Evolutionary conservation across 2,888 invertebrate species (phyloP).

Genomic region (Amiota minor): DNA sequence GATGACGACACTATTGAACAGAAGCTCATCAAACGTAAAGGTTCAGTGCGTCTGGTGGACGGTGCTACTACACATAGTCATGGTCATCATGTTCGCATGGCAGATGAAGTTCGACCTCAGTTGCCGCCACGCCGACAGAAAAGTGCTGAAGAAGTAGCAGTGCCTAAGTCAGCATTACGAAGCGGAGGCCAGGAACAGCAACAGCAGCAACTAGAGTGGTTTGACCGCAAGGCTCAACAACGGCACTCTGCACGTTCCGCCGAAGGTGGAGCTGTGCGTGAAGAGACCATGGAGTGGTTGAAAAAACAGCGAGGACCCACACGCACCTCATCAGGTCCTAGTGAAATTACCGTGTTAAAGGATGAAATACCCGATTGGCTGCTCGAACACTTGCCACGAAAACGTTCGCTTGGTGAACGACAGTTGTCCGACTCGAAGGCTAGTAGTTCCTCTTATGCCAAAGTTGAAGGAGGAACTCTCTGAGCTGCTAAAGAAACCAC

Average conservation of each 20-base stretch:
- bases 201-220: constrained; percentile 70
- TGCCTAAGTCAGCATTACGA: constrained; percentile 59
- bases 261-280: constrained; percentile 71
- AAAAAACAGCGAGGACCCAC: constrained; percentile 66
- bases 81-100: constrained; percentile 54
- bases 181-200: constrained; percentile 51
- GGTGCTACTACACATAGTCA: constrained; percentile 39
- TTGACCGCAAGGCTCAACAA: constrained; percentile 72
- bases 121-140: constrained; percentile 56
- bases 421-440: constrained; percentile 58
- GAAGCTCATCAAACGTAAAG: constrained; percentile 68
- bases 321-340: constrained; percentile 73
- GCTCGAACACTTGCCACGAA: constrained; percentile 70
- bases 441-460: constrained; percentile 68
- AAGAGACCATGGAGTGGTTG: constrained; percentile 72
- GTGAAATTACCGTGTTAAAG: constrained; percentile 72
- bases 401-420: constrained; percentile 64
- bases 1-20: constrained; percentile 73
- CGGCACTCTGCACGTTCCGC: constrained; percentile 73
- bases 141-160: constrained; percentile 58
- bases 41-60: constrained; percentile 63
- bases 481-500: constrained; percentile 71
- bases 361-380: constrained; percentile 73
- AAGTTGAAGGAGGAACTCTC: constrained; percentile 69
- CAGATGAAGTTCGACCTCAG: constrained; percentile 56